phyloP scores from a whole-genome alignment of 2,888 invertebrate species.

The Tenthredo scrophulariae region DNA sequence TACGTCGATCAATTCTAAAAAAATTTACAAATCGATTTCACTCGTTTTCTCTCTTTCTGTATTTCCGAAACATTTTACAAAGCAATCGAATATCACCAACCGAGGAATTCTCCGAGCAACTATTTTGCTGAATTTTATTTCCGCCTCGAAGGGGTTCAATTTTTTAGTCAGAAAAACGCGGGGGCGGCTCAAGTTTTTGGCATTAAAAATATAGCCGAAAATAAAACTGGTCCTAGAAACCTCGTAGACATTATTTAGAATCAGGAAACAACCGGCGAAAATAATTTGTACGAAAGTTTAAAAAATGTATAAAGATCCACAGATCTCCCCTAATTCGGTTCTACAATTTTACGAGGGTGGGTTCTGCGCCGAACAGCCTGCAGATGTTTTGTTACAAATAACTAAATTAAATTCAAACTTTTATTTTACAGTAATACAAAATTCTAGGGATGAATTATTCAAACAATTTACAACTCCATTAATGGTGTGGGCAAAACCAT shows the following conservation, averaged over 20 bases:
- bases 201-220: background rate
- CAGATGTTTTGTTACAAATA: constrained; percentile 1
- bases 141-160: background rate
- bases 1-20: background rate
- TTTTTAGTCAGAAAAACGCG: background rate
- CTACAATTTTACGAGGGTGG: background rate
- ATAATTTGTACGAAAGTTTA: background rate
- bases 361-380: background rate
- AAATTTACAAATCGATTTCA: background rate
- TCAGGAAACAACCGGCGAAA: background rate
- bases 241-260: background rate
- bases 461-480: constrained; percentile 17
- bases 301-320: background rate
- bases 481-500: background rate
- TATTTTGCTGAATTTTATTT: background rate
- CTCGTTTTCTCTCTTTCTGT: background rate
- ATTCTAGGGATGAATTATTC: background rate
- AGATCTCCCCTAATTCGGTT: background rate
- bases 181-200: background rate
- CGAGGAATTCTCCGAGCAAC: background rate
- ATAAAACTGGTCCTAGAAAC: background rate
- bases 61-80: background rate
- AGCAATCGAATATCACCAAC: background rate
- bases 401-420: background rate
- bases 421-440: background rate